Percentiles rank a stretch among this genome's conserved stretches.
phyloP scores from a whole-genome alignment of 1,140 invertebrate species.

The Atopsyche davidsoni region DNA sequence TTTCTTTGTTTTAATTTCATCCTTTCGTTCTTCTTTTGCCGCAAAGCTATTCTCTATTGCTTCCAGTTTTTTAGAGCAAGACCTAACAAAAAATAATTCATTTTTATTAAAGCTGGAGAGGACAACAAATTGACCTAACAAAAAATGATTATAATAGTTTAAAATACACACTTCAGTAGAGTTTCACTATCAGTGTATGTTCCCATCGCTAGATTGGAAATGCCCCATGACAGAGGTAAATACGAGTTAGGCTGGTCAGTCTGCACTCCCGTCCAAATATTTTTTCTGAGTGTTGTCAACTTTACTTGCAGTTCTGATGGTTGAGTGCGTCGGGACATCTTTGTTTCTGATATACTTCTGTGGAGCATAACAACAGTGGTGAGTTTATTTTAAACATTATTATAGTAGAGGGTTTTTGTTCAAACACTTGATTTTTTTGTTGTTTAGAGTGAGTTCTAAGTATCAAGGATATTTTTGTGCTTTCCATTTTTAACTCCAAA shows the following conservation, averaged over 20 bases:
- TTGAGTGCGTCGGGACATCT: constrained; percentile 35
- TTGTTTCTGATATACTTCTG: constrained; percentile 40
- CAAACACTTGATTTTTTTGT: no score
- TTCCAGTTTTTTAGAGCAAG: constrained; percentile 52
- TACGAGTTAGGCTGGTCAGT: constrained; percentile 36
- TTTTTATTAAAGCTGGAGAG: neutral
- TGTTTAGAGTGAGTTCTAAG: constrained; percentile 9
- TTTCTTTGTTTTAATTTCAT: constrained; percentile 46
- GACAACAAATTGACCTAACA: neutral
- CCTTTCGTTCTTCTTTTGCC: constrained; percentile 39
- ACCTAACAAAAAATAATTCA: constrained; percentile 35
- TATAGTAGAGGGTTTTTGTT: constrained; percentile 4
- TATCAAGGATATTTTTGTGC: constrained; percentile 4
- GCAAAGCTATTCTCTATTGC: constrained; percentile 39
- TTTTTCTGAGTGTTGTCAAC: constrained; percentile 49
- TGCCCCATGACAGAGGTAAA: constrained; percentile 55
- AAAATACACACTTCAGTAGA: constrained; percentile 41
- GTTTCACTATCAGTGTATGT: constrained; percentile 50
- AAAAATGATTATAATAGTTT: constrained; percentile 12
- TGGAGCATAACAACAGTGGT: constrained; percentile 30
- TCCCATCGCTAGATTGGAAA: constrained; percentile 49
- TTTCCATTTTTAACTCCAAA: no score
- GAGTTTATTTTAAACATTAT: constrained; percentile 21
- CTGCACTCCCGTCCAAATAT: constrained; percentile 53
- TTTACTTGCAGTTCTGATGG: constrained; percentile 51